Conservation (phyloP, 2,888 invertebrate species). For the Pterostichus niger region DNA sequence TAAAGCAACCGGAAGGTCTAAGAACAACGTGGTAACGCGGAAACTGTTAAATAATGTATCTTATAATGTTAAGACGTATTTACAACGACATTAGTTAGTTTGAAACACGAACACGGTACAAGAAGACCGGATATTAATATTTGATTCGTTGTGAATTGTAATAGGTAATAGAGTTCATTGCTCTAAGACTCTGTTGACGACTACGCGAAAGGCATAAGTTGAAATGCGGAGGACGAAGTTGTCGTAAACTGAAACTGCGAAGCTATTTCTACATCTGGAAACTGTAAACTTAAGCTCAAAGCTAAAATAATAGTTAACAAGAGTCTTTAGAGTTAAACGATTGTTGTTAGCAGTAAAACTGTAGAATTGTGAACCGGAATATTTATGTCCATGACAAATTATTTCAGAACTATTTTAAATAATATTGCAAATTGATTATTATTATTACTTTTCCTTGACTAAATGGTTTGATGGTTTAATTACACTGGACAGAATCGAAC, state of each 20-base stretch:
- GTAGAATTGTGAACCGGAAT: not conserved
- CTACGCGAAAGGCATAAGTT: conserved; percentile 20
- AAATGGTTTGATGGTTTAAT: too few relatives aligned
- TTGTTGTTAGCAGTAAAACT: conserved; percentile 9
- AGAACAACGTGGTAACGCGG: not conserved
- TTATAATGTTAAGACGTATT: conserved; percentile 36
- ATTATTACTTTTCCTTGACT: too few relatives aligned
- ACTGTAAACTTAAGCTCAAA: conserved; percentile 37
- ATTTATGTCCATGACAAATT: conserved; percentile 17
- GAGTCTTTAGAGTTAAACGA: conserved; percentile 8
- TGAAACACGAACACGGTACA: conserved; percentile 17
- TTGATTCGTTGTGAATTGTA: conserved; percentile 65
- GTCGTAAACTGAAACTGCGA: conserved; percentile 35
- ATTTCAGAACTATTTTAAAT: too few relatives aligned
- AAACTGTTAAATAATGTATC: conserved; percentile 36
- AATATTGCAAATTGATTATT: too few relatives aligned
- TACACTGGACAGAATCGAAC: too few relatives aligned
- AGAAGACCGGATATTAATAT: conserved; percentile 64
- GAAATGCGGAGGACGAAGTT: conserved; percentile 24
- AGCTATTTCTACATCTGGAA: conserved; percentile 43
- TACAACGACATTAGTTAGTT: conserved; percentile 24
- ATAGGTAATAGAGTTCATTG: conserved; percentile 59
- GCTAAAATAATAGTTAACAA: conserved; percentile 25
- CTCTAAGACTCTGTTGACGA: conserved; percentile 14
- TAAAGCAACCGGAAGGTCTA: not conserved